Conservation (phyloP, 35 echinoderm and acorn worm genomes). For the Ptychodera flava region DNA sequence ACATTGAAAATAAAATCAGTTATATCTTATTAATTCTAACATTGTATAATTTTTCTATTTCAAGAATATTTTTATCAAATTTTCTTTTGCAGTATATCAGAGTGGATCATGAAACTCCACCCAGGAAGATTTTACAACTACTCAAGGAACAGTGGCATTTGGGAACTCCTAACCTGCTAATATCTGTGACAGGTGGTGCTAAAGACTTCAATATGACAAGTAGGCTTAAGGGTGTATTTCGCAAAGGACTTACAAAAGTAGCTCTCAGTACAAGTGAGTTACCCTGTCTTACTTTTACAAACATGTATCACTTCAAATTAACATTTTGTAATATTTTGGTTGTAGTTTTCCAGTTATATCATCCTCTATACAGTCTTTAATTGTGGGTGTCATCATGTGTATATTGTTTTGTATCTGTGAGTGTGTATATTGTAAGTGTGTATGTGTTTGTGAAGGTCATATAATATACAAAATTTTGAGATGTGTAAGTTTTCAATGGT, state of each 20-base stretch:
- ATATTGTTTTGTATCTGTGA: neutral
- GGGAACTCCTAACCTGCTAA: conserved; percentile 37
- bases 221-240: conserved; percentile 56
- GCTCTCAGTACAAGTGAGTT: conserved; percentile 63
- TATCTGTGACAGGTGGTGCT: conserved; percentile 82
- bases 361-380: neutral
- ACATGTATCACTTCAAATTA: too few species aligned
- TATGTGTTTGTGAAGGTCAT: neutral
- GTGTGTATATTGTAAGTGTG: neutral
- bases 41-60: too few species aligned
- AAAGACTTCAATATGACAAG: conserved; percentile 45
- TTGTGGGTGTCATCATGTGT: neutral
- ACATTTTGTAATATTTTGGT: too few species aligned
- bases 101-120: conserved; percentile 55
- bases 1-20: too few species aligned
- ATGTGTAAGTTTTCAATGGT: too few species aligned
- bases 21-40: too few species aligned
- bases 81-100: conserved; percentile 25
- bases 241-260: conserved; percentile 61
- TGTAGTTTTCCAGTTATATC: too few species aligned
- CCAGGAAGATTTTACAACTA: conserved; percentile 45
- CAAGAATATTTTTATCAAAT: too few species aligned
- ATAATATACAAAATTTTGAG: too few species aligned
- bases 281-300: neutral
- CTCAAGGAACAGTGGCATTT: conserved; percentile 76